phyloP scores from a whole-genome alignment of 2,797 vertebrate genomes.

The Myripristis jacobus region DNA sequence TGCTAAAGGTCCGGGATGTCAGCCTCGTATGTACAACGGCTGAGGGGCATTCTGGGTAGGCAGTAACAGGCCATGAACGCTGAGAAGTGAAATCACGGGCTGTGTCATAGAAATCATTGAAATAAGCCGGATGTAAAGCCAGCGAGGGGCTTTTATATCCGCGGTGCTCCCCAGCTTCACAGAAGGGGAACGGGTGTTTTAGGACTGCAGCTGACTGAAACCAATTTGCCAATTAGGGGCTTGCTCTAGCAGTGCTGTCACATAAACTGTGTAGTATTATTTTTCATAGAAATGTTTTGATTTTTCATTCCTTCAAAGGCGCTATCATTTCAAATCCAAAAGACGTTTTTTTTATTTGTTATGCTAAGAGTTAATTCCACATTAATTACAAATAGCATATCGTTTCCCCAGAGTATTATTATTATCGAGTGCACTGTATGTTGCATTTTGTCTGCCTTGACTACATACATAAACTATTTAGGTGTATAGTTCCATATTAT shows the following conservation, averaged over 20 bases:
- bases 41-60: background rate
- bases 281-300: constrained; percentile 31
- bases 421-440: constrained; percentile 1
- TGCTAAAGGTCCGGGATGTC: constrained; percentile 20
- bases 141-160: constrained; percentile 23
- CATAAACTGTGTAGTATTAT: constrained; percentile 41
- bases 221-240: constrained; percentile 65
- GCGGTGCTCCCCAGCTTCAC: constrained; percentile 48
- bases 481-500: constrained; percentile 18
- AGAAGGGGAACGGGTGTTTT: constrained; percentile 18
- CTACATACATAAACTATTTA: constrained; percentile 12
- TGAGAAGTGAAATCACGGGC: constrained; percentile 25
- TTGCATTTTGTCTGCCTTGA: constrained; percentile 16
- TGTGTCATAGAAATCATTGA: background rate
- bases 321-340: constrained; percentile 9
- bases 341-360: constrained; percentile 39
- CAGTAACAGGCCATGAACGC: too few relatives aligned
- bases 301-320: constrained; percentile 16
- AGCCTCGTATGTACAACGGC: background rate
- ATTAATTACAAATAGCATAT: background rate
- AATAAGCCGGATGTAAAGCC: constrained; percentile 4
- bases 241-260: constrained; percentile 50
- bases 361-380: constrained; percentile 18
- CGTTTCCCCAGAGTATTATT: constrained; percentile 16
- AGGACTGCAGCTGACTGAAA: constrained; percentile 31